Conservation (phyloP, 2,888 invertebrate species). For the Netelia melanura region DNA sequence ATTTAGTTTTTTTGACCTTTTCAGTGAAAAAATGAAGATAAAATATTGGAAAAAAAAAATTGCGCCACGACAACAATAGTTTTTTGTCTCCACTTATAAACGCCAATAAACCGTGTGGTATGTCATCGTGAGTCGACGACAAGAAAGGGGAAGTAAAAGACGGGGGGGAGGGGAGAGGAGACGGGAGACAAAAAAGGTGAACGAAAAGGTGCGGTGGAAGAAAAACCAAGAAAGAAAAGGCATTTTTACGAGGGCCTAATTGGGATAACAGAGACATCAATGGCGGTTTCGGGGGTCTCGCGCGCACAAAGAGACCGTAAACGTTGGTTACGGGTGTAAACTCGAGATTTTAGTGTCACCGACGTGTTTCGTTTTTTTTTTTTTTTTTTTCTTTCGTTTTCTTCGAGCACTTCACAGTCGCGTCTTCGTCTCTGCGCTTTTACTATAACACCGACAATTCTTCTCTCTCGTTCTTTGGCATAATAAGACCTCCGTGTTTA, state of each 20-base stretch:
- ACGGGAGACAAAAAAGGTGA: conserved; percentile 53
- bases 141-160: not conserved
- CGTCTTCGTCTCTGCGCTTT: conserved; percentile 3
- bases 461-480: conserved; percentile 3
- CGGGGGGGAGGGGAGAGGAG: not conserved
- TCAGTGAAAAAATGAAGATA: too few relatives aligned
- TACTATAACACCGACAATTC: conserved; percentile 17
- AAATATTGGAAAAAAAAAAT: too few relatives aligned
- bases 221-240: conserved; percentile 67
- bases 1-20: too few relatives aligned
- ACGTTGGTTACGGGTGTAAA: conserved; percentile 83
- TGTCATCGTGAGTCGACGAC: not conserved
- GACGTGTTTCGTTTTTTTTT: conserved; percentile 61
- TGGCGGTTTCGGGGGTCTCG: conserved; percentile 76
- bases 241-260: conserved; percentile 82
- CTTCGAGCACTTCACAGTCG: conserved; percentile 35
- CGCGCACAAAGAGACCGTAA: conserved; percentile 79
- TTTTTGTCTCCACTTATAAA: too few relatives aligned
- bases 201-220: conserved; percentile 58
- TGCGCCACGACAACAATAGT: too few relatives aligned
- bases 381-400: conserved; percentile 64
- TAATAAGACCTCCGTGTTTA: conserved; percentile 79
- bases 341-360: conserved; percentile 83
- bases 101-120: not conserved
- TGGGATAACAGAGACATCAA: conserved; percentile 84